Evolutionary conservation across 1,140 invertebrate species (phyloP), one percentile per base, ranked within the genome.

Genomic region (Hormaphis cornu): DNA sequence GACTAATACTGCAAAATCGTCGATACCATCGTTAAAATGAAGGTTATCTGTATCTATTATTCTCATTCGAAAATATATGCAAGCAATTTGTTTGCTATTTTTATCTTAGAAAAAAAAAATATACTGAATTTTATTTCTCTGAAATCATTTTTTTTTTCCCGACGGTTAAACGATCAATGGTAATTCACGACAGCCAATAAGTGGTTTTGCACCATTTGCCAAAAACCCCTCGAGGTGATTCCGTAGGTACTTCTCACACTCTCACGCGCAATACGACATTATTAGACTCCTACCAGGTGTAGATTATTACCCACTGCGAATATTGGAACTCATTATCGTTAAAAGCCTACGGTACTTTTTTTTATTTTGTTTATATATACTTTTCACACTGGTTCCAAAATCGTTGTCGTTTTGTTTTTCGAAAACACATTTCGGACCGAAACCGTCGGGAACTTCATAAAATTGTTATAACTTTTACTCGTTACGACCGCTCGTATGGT

Each of bases 261-360:
- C 16, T 24, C 35, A 40, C 33, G 33, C 20, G 24, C n/a, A n/a
- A n/a, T n/a, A 58, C 54, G 54, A 58, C 54, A 58, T 58, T 58
- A 58, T 58, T 58, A 40, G 33, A 14, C 35, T 40, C 20, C 26
- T 37, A 35, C 53, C 54, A 40, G 54, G 54, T 58, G 54, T 40
- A 58, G 54, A 58, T 58, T 58, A 58, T 58, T 58, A 24, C 54
- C 35, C 54, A 3, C 18, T 37, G 20, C 54, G 54, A 58, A 58
- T 58, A 58, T 40, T 58, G 54, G 54, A 40, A 58, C 54, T 58
- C 54, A 58, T 58, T 58, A 58, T 58, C 54, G 54, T 58, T 58
- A 58, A 58, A 58, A 24, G 35, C 54, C 35, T 20, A 40, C 20
- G 7, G 54, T 58, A 22, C 14, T 56, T 35, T 56, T 58, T 58